Conservation (phyloP, 2,113 vertebrate genomes). For the Saccopteryx bilineata region DNA sequence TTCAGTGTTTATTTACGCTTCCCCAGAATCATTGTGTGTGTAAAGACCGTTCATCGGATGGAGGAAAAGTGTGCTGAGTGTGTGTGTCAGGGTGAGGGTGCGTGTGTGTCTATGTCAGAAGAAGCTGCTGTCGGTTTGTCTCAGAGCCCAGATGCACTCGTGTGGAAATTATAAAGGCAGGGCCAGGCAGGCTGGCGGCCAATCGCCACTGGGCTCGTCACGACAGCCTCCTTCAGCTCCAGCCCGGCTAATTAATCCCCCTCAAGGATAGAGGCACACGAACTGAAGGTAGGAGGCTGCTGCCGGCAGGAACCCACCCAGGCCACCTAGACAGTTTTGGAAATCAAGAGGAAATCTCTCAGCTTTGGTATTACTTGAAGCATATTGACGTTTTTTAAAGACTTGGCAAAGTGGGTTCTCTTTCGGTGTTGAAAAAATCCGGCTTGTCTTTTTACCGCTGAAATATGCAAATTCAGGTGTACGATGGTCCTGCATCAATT, state of each 20-base stretch:
- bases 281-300: constrained; percentile 89
- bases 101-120: constrained; percentile 88
- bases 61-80: constrained; percentile 87
- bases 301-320: constrained; percentile 83
- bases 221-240: constrained; percentile 91
- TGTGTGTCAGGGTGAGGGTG: constrained; percentile 86
- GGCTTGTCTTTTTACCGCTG: constrained; percentile 68
- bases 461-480: constrained; percentile 84
- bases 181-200: constrained; percentile 94
- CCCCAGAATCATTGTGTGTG: constrained; percentile 86
- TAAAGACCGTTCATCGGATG: constrained; percentile 85
- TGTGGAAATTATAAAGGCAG: constrained; percentile 98
- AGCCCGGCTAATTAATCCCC: constrained; percentile 95
- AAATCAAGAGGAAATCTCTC: constrained; percentile 81
- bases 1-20: constrained; percentile 87
- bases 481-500: constrained; percentile 67
- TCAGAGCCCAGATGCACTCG: constrained; percentile 94
- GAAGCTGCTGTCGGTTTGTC: constrained; percentile 93
- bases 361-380: constrained; percentile 77
- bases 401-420: constrained; percentile 76
- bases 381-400: constrained; percentile 80
- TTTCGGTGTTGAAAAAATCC: constrained; percentile 64
- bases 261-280: constrained; percentile 89
- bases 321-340: constrained; percentile 86
- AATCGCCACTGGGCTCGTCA: constrained; percentile 96